A percentile compares a stretch with the other conserved stretches of the same genome.
phyloP scores from a whole-genome alignment of 2,797 vertebrate genomes.

The Malurus leucopterus region DNA sequence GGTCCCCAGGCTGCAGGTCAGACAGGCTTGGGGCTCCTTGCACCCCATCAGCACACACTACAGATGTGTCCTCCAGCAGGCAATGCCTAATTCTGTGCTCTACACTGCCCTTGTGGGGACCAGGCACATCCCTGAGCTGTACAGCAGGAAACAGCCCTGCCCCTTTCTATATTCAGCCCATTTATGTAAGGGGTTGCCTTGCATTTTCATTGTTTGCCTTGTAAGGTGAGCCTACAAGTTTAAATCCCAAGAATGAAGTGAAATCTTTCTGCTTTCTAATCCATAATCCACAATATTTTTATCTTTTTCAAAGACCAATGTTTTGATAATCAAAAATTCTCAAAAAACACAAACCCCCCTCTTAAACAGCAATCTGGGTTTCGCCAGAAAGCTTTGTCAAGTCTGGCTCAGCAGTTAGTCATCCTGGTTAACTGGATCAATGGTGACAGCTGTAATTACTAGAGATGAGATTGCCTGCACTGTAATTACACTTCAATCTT shows the following conservation, averaged over 20 bases:
- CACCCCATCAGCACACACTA: too few species aligned
- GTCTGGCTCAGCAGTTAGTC: constrained; percentile 74
- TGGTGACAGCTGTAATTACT: constrained; percentile 83
- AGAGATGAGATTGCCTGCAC: constrained; percentile 74
- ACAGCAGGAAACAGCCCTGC: neutral
- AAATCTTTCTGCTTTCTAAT: constrained; percentile 6
- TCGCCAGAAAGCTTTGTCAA: constrained; percentile 64
- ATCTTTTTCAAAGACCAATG: constrained; percentile 25
- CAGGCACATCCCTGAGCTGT: neutral
- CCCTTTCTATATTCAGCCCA: neutral
- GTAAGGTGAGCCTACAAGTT: neutral
- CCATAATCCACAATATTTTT: constrained; percentile 4
- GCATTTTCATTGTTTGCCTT: neutral
- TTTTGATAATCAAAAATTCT: constrained; percentile 38
- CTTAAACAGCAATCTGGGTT: constrained; percentile 38
- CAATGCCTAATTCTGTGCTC: neutral
- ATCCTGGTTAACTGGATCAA: constrained; percentile 82
- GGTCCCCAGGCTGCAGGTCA: neutral
- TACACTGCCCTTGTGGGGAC: neutral
- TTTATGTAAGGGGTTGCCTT: neutral
- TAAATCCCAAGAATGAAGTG: neutral
- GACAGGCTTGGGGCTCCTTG: neutral
- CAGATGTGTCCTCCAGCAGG: neutral
- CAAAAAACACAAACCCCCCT: neutral
- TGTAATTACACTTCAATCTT: constrained; percentile 80